Percentiles rank a stretch among this genome's conserved stretches.
These are phyloP conservation scores for Hydractinia echinata DNA, from an alignment of 30 jellyfish, hydroid and myxozoan species.

Conservation along the genomic window DNA sequence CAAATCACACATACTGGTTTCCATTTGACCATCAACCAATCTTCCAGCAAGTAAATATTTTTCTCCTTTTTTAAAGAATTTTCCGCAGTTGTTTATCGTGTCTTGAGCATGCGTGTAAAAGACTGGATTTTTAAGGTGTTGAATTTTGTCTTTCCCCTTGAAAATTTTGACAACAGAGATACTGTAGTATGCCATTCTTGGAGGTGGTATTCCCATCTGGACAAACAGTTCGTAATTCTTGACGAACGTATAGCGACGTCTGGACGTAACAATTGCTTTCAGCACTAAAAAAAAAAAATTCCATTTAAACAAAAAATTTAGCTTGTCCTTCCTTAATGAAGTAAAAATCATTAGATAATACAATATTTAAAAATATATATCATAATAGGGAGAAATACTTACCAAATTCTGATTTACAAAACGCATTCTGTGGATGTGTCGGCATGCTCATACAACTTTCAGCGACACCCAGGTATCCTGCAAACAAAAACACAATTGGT, in stretches of 20 bases:
- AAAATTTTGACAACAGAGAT: neutral
- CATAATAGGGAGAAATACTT: neutral
- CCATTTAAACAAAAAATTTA: too few species aligned
- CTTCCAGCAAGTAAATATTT: conserved; percentile 36
- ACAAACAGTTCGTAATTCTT: neutral
- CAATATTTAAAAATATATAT: too few species aligned
- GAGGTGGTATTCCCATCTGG: conserved; percentile 3
- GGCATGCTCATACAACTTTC: conserved; percentile 6
- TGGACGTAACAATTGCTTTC: neutral
- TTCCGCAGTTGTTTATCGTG: conserved; percentile 23
- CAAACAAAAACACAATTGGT: too few species aligned
- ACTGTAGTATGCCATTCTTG: conserved; percentile 8
- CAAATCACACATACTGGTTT: conserved; percentile 30
- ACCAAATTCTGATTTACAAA: conserved; percentile 11
- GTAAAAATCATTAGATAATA: too few species aligned
- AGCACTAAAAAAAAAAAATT: neutral
- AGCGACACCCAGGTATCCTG: neutral
- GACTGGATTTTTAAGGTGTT: neutral
- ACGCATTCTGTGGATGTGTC: conserved; percentile 17
- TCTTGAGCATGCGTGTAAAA: conserved; percentile 9
- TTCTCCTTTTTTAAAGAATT: conserved; percentile 17
- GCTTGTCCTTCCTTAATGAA: too few species aligned
- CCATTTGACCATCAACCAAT: conserved; percentile 19
- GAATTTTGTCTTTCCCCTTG: conserved; percentile 5
- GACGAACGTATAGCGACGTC: neutral